Percentiles rank a stretch among this genome's conserved stretches.
phyloP scores from a whole-genome alignment of 2,113 vertebrate species.

The Verasper variegatus region DNA sequence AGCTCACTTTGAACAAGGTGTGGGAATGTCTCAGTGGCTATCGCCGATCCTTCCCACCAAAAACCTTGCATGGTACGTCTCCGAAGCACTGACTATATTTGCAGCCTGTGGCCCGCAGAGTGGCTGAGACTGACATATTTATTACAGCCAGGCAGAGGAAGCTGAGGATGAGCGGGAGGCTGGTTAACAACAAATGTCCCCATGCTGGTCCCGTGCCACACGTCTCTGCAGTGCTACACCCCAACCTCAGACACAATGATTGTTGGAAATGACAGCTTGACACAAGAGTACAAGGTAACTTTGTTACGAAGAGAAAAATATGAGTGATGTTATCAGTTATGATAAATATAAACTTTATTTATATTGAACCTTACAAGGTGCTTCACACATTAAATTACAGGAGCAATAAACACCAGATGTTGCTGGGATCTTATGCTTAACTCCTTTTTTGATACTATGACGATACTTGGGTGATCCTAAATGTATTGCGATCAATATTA shows the following conservation, averaged over 20 bases:
- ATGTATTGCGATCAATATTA: too few relatives aligned
- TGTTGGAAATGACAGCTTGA: conserved; percentile 42
- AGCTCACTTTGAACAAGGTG: conserved; percentile 39
- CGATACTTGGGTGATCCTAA: too few relatives aligned
- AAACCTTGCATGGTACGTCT: conserved; percentile 13
- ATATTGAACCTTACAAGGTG: background rate
- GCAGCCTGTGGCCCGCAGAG: background rate
- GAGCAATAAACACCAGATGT: background rate
- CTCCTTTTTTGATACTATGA: background rate
- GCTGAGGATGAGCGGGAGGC: conserved; percentile 9
- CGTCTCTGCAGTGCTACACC: conserved; percentile 28
- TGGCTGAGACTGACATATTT: conserved; percentile 44
- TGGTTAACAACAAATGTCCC: conserved; percentile 69
- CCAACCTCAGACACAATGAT: conserved; percentile 40
- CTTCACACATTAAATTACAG: background rate
- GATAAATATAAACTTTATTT: background rate
- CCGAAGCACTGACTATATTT: conserved; percentile 1
- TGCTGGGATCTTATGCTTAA: background rate
- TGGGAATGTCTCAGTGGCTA: conserved; percentile 10
- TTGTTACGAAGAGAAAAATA: background rate
- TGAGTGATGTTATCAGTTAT: background rate
- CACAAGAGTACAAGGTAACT: conserved; percentile 19
- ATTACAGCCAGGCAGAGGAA: conserved; percentile 46
- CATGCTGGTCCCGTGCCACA: conserved; percentile 10
- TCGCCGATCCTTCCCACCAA: conserved; percentile 10